Percentiles rank a stretch among this genome's conserved stretches.
Evolutionary conservation across 2,113 vertebrate genomes (phyloP).

Genomic region (Sialia sialis): DNA sequence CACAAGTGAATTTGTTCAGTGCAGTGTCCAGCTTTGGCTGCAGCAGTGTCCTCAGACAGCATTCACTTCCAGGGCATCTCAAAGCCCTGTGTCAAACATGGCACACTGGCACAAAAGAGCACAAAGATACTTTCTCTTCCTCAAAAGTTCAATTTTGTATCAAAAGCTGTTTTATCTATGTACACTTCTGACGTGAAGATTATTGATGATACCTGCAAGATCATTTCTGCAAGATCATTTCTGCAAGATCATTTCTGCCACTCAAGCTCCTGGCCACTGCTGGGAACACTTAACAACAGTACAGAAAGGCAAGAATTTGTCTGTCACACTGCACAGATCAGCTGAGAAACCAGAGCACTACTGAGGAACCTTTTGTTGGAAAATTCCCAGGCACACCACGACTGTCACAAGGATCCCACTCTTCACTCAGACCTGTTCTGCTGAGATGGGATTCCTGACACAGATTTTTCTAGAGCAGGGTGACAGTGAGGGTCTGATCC

Average conservation of each 20-base stretch:
- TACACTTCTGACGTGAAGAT: background rate
- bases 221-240: background rate
- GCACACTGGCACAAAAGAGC: background rate
- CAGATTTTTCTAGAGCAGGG: background rate
- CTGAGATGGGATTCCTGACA: background rate
- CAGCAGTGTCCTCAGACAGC: constrained; percentile 10
- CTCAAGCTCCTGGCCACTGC: background rate
- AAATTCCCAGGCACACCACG: background rate
- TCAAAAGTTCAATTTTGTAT: background rate
- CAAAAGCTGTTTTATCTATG: background rate
- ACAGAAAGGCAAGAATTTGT: background rate
- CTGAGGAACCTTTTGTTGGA: background rate
- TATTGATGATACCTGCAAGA: background rate
- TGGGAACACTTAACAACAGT: background rate
- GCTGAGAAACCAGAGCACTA: background rate
- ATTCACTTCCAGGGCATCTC: constrained; percentile 15
- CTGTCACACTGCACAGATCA: background rate
- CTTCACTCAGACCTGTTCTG: background rate
- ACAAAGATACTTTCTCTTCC: background rate
- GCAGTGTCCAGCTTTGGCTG: background rate
- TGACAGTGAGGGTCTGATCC: background rate
- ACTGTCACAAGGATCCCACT: background rate
- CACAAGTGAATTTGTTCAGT: background rate
- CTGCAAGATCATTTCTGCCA: background rate
- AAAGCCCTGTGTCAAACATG: background rate